A percentile compares a stretch with the other conserved stretches of the same genome.
These are phyloP conservation scores for Ceratina japonica DNA, from an alignment of 1,140 invertebrate species.

Conservation along the genomic window DNA sequence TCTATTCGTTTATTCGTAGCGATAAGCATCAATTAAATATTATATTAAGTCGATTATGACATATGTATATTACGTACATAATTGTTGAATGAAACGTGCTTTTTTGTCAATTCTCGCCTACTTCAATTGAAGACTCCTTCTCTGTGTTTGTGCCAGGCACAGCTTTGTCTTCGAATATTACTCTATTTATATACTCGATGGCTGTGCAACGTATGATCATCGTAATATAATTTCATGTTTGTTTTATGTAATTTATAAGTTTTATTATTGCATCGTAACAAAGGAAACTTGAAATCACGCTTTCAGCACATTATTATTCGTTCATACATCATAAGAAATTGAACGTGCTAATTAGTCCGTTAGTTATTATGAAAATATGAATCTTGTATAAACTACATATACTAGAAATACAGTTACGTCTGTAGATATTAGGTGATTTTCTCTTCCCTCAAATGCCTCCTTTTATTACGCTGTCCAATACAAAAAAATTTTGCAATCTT, in stretches of 20 bases:
- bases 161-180: not conserved
- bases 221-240: constrained; percentile 1
- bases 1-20: constrained; percentile 4
- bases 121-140: not conserved
- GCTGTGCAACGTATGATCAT: constrained; percentile 29
- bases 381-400: constrained; percentile 29
- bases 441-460: not conserved
- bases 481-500: too few relatives aligned
- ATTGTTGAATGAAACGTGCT: constrained; percentile 13
- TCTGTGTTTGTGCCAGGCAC: not conserved
- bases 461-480: too few relatives aligned
- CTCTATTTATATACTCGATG: constrained; percentile 37
- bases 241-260: constrained; percentile 20
- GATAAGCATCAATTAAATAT: not conserved
- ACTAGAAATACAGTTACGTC: constrained; percentile 31
- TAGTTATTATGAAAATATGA: constrained; percentile 11
- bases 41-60: constrained; percentile 12
- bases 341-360: not conserved
- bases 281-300: not conserved
- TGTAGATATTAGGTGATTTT: constrained; percentile 19
- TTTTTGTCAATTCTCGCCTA: not conserved
- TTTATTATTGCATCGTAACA: not conserved
- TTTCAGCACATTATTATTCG: constrained; percentile 13
- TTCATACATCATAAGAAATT: constrained; percentile 7
- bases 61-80: not conserved